Evolutionary conservation across 2,797 vertebrate genomes (phyloP).

Genomic region (Serranus cabrilla): DNA sequence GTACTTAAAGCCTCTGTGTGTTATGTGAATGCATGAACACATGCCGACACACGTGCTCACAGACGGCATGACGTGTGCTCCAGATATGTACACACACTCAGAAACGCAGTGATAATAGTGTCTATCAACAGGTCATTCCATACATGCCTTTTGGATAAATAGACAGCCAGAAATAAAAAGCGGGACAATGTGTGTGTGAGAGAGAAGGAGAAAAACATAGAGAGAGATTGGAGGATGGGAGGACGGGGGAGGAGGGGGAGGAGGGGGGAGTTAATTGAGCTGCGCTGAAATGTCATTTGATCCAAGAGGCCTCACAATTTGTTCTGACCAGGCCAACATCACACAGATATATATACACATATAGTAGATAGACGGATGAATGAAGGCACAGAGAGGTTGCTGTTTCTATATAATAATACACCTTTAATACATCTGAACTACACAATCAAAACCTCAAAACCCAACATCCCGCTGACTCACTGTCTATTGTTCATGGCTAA

Average conservation of each 20-base stretch:
- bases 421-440: slow-evolving; percentile 1
- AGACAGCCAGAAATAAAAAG: slow-evolving; percentile 53
- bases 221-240: not conserved
- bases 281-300: slow-evolving; percentile 38
- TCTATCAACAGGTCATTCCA: slow-evolving; percentile 60
- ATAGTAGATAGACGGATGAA: not conserved
- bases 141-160: slow-evolving; percentile 57
- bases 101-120: slow-evolving; percentile 40
- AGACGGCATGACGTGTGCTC: slow-evolving; percentile 17
- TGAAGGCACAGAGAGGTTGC: not conserved
- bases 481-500: slow-evolving; percentile 16
- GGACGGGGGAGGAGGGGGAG: not conserved
- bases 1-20: slow-evolving; percentile 59
- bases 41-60: slow-evolving; percentile 49
- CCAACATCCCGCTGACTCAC: slow-evolving; percentile 38
- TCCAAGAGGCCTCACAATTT: slow-evolving; percentile 34
- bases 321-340: slow-evolving; percentile 1
- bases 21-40: slow-evolving; percentile 50
- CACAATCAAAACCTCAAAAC: slow-evolving; percentile 22
- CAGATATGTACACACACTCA: slow-evolving; percentile 32
- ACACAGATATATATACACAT: not conserved
- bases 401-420: not conserved
- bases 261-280: slow-evolving; percentile 23
- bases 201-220: not conserved
- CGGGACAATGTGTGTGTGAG: not conserved